Conservation (phyloP, 2,888 invertebrate genomes). For the Drosophila sordidula region DNA sequence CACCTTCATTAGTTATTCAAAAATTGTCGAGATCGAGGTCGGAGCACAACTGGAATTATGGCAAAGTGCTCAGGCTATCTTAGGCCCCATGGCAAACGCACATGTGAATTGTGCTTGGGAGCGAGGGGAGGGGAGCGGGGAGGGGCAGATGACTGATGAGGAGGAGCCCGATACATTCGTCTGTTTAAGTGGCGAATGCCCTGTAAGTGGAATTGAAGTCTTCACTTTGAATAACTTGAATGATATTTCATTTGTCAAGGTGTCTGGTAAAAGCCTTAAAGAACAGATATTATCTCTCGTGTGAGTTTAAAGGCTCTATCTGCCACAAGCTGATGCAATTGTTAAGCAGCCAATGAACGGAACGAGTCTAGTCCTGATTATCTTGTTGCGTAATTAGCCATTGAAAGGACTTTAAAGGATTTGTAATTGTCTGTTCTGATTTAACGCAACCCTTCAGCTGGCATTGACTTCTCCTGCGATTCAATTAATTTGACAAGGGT, state of each 20-base stretch:
- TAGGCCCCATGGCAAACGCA: conserved; percentile 44
- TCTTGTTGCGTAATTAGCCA: conserved; percentile 12
- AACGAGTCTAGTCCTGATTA: not conserved
- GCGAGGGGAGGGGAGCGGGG: not conserved
- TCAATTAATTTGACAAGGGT: conserved; percentile 66
- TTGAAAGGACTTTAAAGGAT: not conserved
- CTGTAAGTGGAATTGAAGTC: conserved; percentile 21
- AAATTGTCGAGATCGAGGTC: conserved; percentile 67
- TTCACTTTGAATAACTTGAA: conserved; percentile 7
- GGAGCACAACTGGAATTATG: conserved; percentile 71
- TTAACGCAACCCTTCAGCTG: conserved; percentile 3
- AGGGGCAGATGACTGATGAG: conserved; percentile 30
- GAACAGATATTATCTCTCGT: not conserved
- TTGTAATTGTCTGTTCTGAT: not conserved
- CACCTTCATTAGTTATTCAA: conserved; percentile 82
- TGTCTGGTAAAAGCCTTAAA: conserved; percentile 4
- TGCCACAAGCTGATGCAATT: not conserved
- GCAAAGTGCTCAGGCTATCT: conserved; percentile 58
- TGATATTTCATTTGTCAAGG: not conserved
- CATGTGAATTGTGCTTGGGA: conserved; percentile 48
- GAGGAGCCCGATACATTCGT: conserved; percentile 9
- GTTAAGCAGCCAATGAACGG: not conserved
- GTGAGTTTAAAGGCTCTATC: no score
- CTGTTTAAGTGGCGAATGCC: conserved; percentile 16
- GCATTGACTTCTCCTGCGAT: conserved; percentile 25